Percentiles rank a stretch among this genome's conserved stretches.
Evolutionary conservation across 2,113 vertebrate species (phyloP).

Genomic region (Sphyrna mokarran): DNA sequence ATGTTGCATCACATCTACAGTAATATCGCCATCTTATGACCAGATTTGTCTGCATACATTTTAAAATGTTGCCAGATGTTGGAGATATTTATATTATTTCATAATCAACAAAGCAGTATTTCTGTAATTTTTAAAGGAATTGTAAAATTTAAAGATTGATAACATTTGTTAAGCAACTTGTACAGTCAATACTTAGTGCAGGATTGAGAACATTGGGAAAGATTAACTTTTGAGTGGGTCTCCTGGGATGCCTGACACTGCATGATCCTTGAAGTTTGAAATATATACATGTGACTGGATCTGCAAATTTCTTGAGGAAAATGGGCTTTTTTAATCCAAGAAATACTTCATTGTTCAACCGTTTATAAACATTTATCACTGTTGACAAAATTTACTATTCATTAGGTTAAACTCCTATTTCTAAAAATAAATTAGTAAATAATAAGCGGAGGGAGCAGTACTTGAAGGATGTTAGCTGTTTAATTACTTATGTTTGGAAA

Average conservation of each 20-base stretch:
- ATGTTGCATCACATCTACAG: constrained; percentile 15
- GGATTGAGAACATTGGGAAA: background rate
- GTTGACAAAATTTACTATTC: background rate
- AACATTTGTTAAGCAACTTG: background rate
- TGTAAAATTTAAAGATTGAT: background rate
- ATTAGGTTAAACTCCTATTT: background rate
- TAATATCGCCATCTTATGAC: constrained; percentile 35
- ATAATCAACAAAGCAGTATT: background rate
- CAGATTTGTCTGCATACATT: background rate
- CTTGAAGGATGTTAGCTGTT: background rate
- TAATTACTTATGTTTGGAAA: constrained; percentile 30
- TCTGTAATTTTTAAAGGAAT: too few relatives aligned
- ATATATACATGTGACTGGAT: background rate
- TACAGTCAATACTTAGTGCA: background rate
- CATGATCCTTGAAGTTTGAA: background rate
- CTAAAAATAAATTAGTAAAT: background rate
- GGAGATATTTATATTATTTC: background rate
- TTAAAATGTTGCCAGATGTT: background rate
- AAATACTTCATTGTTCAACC: background rate
- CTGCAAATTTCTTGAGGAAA: background rate
- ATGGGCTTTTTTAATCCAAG: background rate
- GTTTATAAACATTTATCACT: background rate
- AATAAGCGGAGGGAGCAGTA: constrained; percentile 11
- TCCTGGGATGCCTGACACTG: background rate
- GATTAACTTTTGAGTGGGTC: background rate